Evolutionary conservation across 2,888 invertebrate species (phyloP).

Genomic region (Ophion obscuratus): DNA sequence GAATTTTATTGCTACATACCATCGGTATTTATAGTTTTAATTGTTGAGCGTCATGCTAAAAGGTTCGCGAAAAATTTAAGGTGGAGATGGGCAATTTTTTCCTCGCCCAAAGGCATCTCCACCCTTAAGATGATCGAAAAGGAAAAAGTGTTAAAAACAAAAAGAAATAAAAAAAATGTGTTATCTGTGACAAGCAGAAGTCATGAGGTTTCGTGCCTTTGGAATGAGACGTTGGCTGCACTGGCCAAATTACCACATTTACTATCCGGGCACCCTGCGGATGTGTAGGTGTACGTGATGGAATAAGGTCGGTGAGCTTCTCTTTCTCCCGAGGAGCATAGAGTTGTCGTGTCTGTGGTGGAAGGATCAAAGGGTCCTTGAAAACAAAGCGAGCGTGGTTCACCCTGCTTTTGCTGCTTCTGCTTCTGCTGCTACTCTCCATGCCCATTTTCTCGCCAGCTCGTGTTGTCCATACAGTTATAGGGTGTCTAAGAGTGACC

Average conservation of each 20-base stretch:
- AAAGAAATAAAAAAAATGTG: background rate
- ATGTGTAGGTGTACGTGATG: background rate
- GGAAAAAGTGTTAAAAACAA: background rate
- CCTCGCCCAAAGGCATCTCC: too few relatives aligned
- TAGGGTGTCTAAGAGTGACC: too few relatives aligned
- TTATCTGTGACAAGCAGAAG: background rate
- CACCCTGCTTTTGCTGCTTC: constrained; percentile 24
- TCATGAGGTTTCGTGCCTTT: background rate
- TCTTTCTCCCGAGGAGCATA: constrained; percentile 50
- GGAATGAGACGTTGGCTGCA: background rate
- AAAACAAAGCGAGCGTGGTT: constrained; percentile 54
- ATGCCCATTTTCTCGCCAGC: constrained; percentile 35
- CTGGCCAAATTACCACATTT: background rate
- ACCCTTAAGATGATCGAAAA: background rate
- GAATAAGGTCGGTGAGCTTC: constrained; percentile 11
- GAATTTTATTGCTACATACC: background rate
- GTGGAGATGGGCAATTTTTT: too few relatives aligned
- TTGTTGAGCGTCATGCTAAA: background rate
- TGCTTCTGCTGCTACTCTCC: constrained; percentile 39
- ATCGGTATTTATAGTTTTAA: background rate
- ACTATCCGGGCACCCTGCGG: background rate
- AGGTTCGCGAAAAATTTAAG: too few relatives aligned
- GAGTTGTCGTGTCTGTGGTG: constrained; percentile 46
- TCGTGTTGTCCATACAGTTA: background rate
- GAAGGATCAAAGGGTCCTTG: constrained; percentile 65